Evolutionary conservation across 2,113 vertebrate genomes (phyloP).

Genomic region (Leiothrix lutea): DNA sequence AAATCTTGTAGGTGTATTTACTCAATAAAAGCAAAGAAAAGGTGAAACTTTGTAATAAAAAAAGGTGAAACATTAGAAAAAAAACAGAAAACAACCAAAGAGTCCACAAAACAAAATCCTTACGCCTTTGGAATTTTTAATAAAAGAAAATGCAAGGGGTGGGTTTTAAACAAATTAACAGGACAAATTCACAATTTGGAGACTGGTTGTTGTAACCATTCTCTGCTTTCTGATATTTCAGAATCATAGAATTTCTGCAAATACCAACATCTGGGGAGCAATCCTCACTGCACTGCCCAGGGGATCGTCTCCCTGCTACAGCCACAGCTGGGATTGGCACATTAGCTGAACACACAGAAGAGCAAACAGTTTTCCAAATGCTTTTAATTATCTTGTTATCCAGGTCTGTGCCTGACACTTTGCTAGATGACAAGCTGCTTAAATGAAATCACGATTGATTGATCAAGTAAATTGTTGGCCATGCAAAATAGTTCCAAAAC

Average conservation of each 20-base stretch:
- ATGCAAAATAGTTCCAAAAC: neutral
- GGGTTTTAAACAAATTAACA: neutral
- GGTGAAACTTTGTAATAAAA: neutral
- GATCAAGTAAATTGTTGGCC: neutral
- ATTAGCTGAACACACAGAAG: neutral
- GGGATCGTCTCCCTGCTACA: neutral
- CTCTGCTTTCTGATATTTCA: neutral
- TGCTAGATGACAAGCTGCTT: neutral
- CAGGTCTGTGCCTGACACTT: neutral
- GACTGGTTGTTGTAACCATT: neutral
- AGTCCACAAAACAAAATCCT: neutral
- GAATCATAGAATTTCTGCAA: neutral
- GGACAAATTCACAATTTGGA: neutral
- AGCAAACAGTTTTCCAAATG: neutral
- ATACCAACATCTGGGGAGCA: neutral
- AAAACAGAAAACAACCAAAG: neutral
- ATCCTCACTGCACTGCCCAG: neutral
- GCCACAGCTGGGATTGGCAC: neutral
- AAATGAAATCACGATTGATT: neutral
- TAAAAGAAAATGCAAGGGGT: neutral
- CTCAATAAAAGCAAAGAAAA: neutral
- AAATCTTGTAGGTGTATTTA: neutral
- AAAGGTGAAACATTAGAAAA: neutral
- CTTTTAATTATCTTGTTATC: neutral
- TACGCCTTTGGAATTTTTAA: neutral